Base-by-base conservation (phyloP, 2,113 vertebrate species). In the Psilopsiagon aymara region DNA sequence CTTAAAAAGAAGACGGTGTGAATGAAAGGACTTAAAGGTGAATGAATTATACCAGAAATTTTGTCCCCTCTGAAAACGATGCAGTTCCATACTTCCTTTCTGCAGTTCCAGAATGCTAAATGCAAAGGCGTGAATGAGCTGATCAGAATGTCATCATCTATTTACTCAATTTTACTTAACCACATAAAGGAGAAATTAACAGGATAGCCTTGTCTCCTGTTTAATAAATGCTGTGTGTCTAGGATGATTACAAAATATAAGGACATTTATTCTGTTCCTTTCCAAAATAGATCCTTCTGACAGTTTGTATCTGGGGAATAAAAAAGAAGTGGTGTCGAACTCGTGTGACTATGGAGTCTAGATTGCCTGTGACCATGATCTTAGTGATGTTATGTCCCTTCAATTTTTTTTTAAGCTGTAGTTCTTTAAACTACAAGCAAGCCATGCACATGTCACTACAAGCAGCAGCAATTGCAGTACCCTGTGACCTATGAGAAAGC, bases 371-470 rank as follows among this genome's bases (percentile, higher is more conserved):
- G 43, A 27, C n/a, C 20, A 4, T n/a, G 10, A 17, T 69, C 27
- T 85, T 62, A 59, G 14, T 69, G 29, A n/a, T 41, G 31, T 23
- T 53, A 23, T 23, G 7, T 9, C 67, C 9, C 29, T 89, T 71
- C 53, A 28, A 27, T 67, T 1, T 57, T 68, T 93, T 82, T 60
- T 59, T 24, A 59, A 75, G 16, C 35, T 44, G 2, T 51, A 46
- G 9, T n/a, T 59, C n/a, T 23, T 21, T 59, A 66, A 82, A 47
- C 60, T 77, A 33, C 13, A 59, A 55, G 57, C 10, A 37, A 29
- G n/a, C 57, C 4, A 5, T 17, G 31, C 35, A 86, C 86, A 49
- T 1, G 0, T 2, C 17, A 7, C 51, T 39, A 55, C 24, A 47
- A 86, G 51, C 44, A 87, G 41, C 52, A 94, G 57, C 35, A 68